Conservation (phyloP, 2,888 invertebrate genomes). For the Caenorhabditis sp. region DNA sequence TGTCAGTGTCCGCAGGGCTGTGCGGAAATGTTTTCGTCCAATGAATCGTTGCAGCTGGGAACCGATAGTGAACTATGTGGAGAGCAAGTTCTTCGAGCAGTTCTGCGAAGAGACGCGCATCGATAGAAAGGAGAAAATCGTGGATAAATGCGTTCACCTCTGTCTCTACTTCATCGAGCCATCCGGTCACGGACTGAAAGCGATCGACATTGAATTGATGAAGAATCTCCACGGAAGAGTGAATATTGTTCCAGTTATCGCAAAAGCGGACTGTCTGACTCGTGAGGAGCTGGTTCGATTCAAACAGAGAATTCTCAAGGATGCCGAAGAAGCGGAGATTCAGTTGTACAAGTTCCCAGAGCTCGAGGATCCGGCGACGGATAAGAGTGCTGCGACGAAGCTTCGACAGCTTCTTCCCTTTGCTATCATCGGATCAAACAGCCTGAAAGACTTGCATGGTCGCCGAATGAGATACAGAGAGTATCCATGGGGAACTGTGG, state of each 20-base stretch:
- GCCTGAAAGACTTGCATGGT: conserved; percentile 91
- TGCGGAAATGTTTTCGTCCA: too few species aligned
- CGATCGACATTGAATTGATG: conserved; percentile 99
- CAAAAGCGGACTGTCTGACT: conserved; percentile 99
- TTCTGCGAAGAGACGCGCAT: conserved; percentile 97
- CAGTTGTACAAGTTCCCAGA: conserved; percentile 99
- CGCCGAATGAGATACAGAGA: conserved; percentile 91
- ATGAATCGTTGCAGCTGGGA: conserved; percentile 96
- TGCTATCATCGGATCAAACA: conserved; percentile 98
- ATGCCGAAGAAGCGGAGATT: conserved; percentile 97
- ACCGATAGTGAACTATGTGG: conserved; percentile 97
- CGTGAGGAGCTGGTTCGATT: conserved; percentile 96
- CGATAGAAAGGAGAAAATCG: conserved; percentile 88
- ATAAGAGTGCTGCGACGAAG: conserved; percentile 78
- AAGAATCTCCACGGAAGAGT: conserved; percentile 98
- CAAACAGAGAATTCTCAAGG: conserved; percentile 93
- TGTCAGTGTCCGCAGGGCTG: neutral
- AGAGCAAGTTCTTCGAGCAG: conserved; percentile 96
- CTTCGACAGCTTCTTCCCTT: conserved; percentile 92
- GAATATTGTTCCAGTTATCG: conserved; percentile 98
- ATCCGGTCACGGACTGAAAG: conserved; percentile 94
- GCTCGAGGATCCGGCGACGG: conserved; percentile 86
- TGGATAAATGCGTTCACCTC: conserved; percentile 96
- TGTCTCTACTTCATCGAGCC: conserved; percentile 99
- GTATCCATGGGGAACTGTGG: conserved; percentile 98